These are phyloP conservation scores for Metalampra italica DNA, from an alignment of 2,888 invertebrate genomes.

Conservation along the genomic window DNA sequence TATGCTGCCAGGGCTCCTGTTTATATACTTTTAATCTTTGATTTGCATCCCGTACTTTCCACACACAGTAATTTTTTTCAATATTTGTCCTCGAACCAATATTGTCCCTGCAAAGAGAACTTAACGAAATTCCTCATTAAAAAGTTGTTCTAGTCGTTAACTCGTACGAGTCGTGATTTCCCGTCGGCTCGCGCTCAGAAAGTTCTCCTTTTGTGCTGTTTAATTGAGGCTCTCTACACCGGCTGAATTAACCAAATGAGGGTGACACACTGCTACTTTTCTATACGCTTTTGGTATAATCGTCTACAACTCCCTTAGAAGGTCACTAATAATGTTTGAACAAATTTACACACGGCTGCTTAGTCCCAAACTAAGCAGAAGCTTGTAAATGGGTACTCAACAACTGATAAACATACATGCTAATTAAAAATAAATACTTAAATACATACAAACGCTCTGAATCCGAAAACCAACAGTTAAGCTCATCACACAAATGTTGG, in stretches of 20 bases:
- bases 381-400: no score
- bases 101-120: not conserved
- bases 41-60: no score
- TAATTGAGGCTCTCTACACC: slow-evolving; percentile 62
- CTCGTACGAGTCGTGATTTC: slow-evolving; percentile 63
- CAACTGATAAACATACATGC: no score
- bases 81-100: no score
- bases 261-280: slow-evolving; percentile 36
- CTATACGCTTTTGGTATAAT: slow-evolving; percentile 25
- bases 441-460: no score
- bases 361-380: no score
- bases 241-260: slow-evolving; percentile 73
- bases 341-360: no score
- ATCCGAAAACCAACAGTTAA: no score
- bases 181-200: slow-evolving; percentile 28
- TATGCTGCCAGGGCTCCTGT: no score
- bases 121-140: slow-evolving; percentile 49
- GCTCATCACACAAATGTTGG: no score
- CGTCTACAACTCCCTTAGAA: slow-evolving; percentile 13
- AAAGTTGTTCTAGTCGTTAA: slow-evolving; percentile 58
- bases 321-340: not conserved
- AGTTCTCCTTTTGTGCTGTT: slow-evolving; percentile 64
- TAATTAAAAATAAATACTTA: no score
- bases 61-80: not conserved
- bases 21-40: no score